These are phyloP conservation scores for Eurytoma adleriae DNA, from an alignment of 2,888 invertebrate genomes.

Conservation along the genomic window DNA sequence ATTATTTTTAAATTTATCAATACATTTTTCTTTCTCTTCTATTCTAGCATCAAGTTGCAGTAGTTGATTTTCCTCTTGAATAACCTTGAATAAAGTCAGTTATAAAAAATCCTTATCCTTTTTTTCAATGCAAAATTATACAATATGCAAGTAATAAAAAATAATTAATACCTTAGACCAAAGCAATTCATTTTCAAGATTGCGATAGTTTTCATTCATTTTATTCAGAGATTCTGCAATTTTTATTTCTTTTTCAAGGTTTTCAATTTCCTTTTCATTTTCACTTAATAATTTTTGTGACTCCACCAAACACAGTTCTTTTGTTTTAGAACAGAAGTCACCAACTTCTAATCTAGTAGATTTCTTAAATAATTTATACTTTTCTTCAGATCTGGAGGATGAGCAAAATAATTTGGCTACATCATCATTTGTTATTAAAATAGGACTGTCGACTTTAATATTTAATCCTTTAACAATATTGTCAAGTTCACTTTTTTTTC, in stretches of 20 bases:
- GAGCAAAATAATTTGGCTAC: slow-evolving; percentile 91
- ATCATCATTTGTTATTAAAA: slow-evolving; percentile 96
- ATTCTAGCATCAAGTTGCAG: slow-evolving; percentile 73
- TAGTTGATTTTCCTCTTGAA: slow-evolving; percentile 70
- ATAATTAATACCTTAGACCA: slow-evolving; percentile 73
- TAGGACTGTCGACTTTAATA: slow-evolving; percentile 96
- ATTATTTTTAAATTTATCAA: slow-evolving; percentile 60
- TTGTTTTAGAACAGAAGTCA: too few species aligned
- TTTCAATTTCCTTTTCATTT: slow-evolving; percentile 77
- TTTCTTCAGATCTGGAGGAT: slow-evolving; percentile 84
- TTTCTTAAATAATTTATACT: slow-evolving; percentile 86
- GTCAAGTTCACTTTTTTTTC: slow-evolving; percentile 85
- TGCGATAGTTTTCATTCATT: slow-evolving; percentile 76
- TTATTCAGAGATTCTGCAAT: slow-evolving; percentile 79
- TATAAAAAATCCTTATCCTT: too few species aligned
- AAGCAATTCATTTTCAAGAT: slow-evolving; percentile 79
- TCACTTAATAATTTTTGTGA: slow-evolving; percentile 67
- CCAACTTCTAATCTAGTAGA: slow-evolving; percentile 86
- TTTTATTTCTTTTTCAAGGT: slow-evolving; percentile 79
- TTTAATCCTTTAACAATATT: slow-evolving; percentile 85
- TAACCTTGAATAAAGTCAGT: too few species aligned
- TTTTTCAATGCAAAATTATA: too few species aligned
- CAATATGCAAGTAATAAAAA: background rate
- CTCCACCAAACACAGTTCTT: slow-evolving; percentile 68
- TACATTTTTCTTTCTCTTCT: slow-evolving; percentile 71